Evolutionary conservation across 1,140 invertebrate species (phyloP).

Genomic region (Cyclina sinensis): DNA sequence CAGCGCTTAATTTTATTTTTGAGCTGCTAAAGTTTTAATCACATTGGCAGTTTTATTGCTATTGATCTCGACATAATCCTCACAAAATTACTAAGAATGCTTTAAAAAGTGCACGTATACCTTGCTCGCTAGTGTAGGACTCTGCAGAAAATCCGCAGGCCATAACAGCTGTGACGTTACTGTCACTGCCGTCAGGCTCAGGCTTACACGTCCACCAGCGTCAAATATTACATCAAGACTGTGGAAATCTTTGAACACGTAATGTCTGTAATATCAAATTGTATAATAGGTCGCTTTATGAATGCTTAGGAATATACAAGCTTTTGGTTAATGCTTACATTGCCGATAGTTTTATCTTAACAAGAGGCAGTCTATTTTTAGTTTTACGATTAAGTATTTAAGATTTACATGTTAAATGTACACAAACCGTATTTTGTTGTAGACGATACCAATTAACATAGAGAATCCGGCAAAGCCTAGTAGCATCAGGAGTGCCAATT

Average conservation of each 20-base stretch:
- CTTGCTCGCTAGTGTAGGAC: constrained; percentile 52
- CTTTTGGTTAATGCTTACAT: too few species aligned
- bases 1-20: too few species aligned
- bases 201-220: constrained; percentile 47
- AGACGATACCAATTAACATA: constrained; percentile 1
- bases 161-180: constrained; percentile 54
- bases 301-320: too few species aligned
- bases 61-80: too few species aligned
- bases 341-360: too few species aligned
- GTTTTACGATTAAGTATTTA: too few species aligned
- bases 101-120: background rate
- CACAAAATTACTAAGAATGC: too few species aligned
- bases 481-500: constrained; percentile 41
- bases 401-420: background rate
- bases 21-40: too few species aligned
- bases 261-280: constrained; percentile 7
- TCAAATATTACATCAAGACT: constrained; percentile 57
- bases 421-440: constrained; percentile 42
- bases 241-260: constrained; percentile 42
- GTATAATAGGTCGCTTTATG: too few species aligned
- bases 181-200: constrained; percentile 50
- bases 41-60: too few species aligned
- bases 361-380: too few species aligned
- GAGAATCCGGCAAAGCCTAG: constrained; percentile 56
- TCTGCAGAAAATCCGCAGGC: constrained; percentile 57